Evolutionary conservation across 2,113 vertebrate genomes (phyloP).

Genomic region (Sturnira hondurensis): DNA sequence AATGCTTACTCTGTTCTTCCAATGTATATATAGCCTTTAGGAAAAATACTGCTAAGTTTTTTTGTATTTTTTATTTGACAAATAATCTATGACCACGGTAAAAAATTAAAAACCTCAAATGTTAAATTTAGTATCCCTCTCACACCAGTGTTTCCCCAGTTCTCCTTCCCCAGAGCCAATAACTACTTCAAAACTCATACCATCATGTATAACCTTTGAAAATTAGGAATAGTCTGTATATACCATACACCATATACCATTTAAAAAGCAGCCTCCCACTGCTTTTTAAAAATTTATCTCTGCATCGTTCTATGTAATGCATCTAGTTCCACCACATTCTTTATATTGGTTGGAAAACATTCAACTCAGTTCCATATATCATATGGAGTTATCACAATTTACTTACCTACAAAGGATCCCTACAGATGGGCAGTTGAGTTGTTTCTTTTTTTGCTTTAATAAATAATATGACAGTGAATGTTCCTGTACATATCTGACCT

Average conservation of each 20-base stretch:
- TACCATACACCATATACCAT: no score
- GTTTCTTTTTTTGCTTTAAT: background rate
- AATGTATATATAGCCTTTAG: background rate
- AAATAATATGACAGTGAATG: background rate
- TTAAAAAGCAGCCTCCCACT: background rate
- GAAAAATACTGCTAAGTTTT: background rate
- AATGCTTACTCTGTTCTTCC: background rate
- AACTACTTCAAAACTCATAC: background rate
- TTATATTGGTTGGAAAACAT: background rate
- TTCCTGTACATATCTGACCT: background rate
- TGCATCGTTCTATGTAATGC: background rate
- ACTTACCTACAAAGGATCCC: background rate
- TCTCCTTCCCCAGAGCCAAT: background rate
- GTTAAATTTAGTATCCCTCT: background rate
- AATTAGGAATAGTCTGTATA: background rate
- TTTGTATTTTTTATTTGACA: constrained; percentile 2
- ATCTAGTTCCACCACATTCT: background rate
- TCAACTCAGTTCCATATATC: background rate
- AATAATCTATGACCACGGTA: background rate
- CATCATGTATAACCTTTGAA: background rate
- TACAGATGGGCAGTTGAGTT: background rate
- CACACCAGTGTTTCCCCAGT: background rate
- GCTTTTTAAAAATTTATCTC: background rate
- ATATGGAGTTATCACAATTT: background rate
- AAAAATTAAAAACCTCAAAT: background rate